Conservation (phyloP, 1,140 invertebrate genomes). For the Aphaenogaster ashmeadi region DNA sequence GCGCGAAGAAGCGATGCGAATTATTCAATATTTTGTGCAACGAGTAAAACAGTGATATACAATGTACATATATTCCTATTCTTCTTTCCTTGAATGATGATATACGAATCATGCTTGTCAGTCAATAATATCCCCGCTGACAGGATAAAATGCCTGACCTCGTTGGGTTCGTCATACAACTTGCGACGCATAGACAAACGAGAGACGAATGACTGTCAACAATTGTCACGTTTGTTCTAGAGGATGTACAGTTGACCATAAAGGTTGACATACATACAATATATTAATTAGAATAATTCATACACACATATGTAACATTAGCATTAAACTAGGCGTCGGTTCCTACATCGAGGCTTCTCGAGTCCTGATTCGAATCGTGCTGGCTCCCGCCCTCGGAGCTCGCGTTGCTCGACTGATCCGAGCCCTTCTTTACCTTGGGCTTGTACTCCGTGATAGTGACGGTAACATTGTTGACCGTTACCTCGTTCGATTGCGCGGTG, state of each 20-base stretch:
- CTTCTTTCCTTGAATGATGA: neutral
- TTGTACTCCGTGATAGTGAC: constrained; percentile 99
- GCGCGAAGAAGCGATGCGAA: neutral
- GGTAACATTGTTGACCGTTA: constrained; percentile 98
- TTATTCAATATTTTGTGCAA: constrained; percentile 8
- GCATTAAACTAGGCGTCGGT: constrained; percentile 83
- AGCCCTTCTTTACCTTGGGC: constrained; percentile 91
- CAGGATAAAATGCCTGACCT: constrained; percentile 78
- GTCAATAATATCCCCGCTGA: constrained; percentile 71
- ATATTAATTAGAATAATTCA: constrained; percentile 82
- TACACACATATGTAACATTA: constrained; percentile 73
- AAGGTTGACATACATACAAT: constrained; percentile 77
- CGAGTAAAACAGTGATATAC: constrained; percentile 34
- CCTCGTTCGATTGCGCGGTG: constrained; percentile 95
- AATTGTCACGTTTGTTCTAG: constrained; percentile 69
- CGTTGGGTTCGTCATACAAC: constrained; percentile 64
- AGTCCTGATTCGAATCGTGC: constrained; percentile 89
- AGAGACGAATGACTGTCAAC: constrained; percentile 20
- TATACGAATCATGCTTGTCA: constrained; percentile 17
- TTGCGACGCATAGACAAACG: constrained; percentile 73
- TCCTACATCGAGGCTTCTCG: constrained; percentile 87
- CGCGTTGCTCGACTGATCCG: constrained; percentile 88
- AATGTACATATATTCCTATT: constrained; percentile 39
- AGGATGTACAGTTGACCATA: constrained; percentile 71
- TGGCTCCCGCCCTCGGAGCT: constrained; percentile 90